Evolutionary conservation across 2,888 invertebrate species (phyloP).

Genomic region (Erebia aethiops): DNA sequence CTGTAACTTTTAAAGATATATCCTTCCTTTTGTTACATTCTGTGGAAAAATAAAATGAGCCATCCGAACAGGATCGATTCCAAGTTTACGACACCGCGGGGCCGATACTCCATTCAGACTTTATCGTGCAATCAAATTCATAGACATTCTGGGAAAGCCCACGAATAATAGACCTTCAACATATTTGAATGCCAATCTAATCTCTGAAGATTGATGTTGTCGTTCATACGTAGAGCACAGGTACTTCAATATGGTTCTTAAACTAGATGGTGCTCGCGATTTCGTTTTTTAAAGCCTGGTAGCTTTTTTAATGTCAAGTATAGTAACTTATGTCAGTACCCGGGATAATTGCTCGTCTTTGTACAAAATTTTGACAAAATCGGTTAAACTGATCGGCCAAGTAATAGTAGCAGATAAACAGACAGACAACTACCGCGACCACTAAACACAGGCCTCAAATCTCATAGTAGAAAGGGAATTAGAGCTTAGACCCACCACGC

Average conservation of each 20-base stretch:
- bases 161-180: constrained; percentile 50
- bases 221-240: constrained; percentile 3
- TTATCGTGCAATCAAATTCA: constrained; percentile 36
- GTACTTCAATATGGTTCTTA: not conserved
- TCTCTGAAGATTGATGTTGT: constrained; percentile 45
- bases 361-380: too few species aligned
- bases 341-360: too few species aligned
- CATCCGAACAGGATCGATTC: constrained; percentile 26
- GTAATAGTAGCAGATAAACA: too few species aligned
- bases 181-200: constrained; percentile 44
- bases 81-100: constrained; percentile 27
- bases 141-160: constrained; percentile 38
- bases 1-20: not conserved
- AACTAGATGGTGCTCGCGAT: not conserved
- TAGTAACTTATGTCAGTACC: too few species aligned
- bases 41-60: constrained; percentile 9
- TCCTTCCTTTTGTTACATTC: constrained; percentile 2
- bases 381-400: too few species aligned
- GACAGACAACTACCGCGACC: too few species aligned
- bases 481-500: too few species aligned
- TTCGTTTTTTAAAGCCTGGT: not conserved
- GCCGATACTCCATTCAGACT: constrained; percentile 37
- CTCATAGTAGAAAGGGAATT: too few species aligned
- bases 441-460: too few species aligned
- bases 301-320: too few species aligned